Base-by-base conservation (phyloP, 1,140 invertebrate genomes). In the Sycophaga agraensis region DNA sequence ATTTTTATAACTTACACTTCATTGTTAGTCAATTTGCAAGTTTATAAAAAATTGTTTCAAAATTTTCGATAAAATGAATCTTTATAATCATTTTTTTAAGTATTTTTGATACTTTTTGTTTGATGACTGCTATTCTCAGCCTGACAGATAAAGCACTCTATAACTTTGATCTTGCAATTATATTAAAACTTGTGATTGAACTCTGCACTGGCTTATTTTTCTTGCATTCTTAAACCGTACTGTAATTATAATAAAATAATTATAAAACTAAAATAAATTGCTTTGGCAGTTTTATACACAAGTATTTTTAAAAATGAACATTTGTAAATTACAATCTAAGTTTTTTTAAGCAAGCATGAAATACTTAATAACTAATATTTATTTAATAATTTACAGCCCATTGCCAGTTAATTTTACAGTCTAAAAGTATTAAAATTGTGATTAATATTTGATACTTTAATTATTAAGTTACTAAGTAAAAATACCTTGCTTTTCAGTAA, bases 401-500 rank as follows among this genome's bases (percentile, higher is more conserved):
- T 6, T 31, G 40, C 35, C n/a, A 31, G 21, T 49, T 37, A 49
- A 49, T 58, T 2, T 9, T 35, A 40, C 31, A 39, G 8, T 26
- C 26, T 24, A n/a, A 7, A 49, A 49, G 16, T 40, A 28, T 40
- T 28, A 8, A 48, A 49, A 59, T 62, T 64, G 63, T 66, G 16
- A 67, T 65, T 71, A 69, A 70, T 66, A 59, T 50, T 14, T 55
- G 17, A 59, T 26, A 50, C 40, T 40, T 58, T 43, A 24, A 19
- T 48, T 60, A 42, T 16, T 22, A n/a, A 39, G 3, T 39, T 39
- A 39, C n/a, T 39, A 17, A 42, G 19, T 19, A 42, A 6, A 31
- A 31, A 31, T 6, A 31, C 5, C 28, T 6, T 6, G 11, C 11
- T 31, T 63, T 63, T 56, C 83, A 95, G 93, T 96, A 51, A 92